Percentiles rank a stretch among this genome's conserved stretches.
Evolutionary conservation across 2,113 vertebrate species (phyloP).

Genomic region (Syngnathus typhle): DNA sequence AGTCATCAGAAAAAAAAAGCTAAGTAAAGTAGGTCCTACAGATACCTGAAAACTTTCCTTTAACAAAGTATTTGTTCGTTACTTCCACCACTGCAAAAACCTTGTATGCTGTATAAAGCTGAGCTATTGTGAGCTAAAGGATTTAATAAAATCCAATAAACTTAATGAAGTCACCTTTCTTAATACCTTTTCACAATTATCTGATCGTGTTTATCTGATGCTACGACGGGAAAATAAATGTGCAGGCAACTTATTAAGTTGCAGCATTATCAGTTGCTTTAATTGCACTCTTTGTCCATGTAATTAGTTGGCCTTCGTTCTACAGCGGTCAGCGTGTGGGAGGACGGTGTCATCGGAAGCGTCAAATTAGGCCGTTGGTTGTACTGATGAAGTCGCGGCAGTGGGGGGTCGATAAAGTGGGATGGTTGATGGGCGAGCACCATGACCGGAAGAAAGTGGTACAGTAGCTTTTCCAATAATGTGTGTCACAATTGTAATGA

Average conservation of each 20-base stretch:
- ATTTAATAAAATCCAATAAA: constrained; percentile 2
- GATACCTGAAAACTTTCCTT: too few species aligned
- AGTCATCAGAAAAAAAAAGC: too few species aligned
- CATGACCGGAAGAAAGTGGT: constrained; percentile 49
- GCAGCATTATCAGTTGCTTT: constrained; percentile 42
- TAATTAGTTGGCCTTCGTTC: constrained; percentile 57
- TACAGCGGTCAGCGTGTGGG: constrained; percentile 40
- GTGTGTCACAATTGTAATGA: constrained; percentile 23
- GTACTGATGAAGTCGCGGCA: constrained; percentile 41
- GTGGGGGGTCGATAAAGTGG: constrained; percentile 23
- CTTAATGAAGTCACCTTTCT: not conserved
- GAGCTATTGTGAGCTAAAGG: not conserved
- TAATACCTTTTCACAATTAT: constrained; percentile 6
- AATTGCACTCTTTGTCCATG: constrained; percentile 50
- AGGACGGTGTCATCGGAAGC: constrained; percentile 41
- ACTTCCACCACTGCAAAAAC: too few species aligned
- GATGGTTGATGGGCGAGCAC: constrained; percentile 6
- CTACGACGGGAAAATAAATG: not conserved
- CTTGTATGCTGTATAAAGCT: not conserved
- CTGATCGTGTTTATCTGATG: constrained; percentile 16
- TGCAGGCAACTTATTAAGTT: constrained; percentile 28
- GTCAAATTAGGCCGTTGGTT: constrained; percentile 53
- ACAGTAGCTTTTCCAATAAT: constrained; percentile 34
- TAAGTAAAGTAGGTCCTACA: too few species aligned
- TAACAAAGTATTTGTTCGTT: not conserved